Conservation (phyloP, 1,140 invertebrate genomes). For the Manduca sexta region DNA sequence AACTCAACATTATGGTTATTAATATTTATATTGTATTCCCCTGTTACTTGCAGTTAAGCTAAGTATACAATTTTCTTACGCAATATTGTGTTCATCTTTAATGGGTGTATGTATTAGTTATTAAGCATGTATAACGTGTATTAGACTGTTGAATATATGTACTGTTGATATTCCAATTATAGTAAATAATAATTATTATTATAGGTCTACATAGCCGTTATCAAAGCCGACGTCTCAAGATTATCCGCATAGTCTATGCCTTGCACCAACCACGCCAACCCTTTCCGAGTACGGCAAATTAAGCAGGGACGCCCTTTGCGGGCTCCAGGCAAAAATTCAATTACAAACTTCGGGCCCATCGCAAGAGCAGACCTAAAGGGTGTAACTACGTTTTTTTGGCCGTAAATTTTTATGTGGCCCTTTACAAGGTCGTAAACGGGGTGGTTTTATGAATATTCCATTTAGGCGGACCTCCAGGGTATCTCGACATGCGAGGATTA, state of each 20-base stretch:
- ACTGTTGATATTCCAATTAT: too few species aligned
- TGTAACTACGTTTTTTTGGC: conserved; percentile 45
- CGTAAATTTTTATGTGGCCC: conserved; percentile 70
- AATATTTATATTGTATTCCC: too few species aligned
- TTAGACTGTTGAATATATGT: too few species aligned
- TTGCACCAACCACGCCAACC: conserved; percentile 36
- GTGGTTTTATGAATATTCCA: conserved; percentile 69
- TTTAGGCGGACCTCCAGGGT: conserved; percentile 51
- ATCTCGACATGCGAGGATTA: conserved; percentile 13
- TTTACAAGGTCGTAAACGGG: conserved; percentile 68
- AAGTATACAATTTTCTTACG: too few species aligned
- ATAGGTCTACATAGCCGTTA: too few species aligned
- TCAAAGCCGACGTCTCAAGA: not conserved
- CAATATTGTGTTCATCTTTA: too few species aligned
- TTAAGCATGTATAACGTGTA: too few species aligned
- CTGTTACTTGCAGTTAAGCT: too few species aligned
- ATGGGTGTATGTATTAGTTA: too few species aligned
- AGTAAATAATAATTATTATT: too few species aligned
- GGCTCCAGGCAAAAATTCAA: conserved; percentile 70
- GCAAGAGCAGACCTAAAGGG: conserved; percentile 62
- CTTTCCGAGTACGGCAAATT: conserved; percentile 64
- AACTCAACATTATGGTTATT: too few species aligned
- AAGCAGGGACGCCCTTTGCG: conserved; percentile 68
- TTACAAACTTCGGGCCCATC: conserved; percentile 66
- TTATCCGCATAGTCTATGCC: conserved; percentile 7